Percentiles rank a stretch among this genome's conserved stretches.
phyloP scores from a whole-genome alignment of 2,888 invertebrate genomes.

The Opisthograptis luteolata region DNA sequence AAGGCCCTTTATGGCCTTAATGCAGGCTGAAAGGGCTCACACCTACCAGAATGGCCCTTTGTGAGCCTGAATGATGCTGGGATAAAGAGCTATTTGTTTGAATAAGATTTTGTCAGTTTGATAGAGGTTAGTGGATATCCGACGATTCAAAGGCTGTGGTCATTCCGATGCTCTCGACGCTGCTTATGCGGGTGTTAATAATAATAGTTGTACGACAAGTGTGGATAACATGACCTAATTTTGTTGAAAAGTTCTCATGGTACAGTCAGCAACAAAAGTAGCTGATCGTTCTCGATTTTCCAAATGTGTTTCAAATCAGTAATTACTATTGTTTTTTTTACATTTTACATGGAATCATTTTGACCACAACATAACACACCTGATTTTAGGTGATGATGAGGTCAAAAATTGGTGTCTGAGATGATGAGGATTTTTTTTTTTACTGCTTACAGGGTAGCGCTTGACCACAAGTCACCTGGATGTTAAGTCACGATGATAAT shows the following conservation, averaged over 20 bases:
- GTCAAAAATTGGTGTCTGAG: no score
- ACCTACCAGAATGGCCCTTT: conserved; percentile 57
- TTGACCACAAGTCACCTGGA: no score
- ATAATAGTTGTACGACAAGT: conserved; percentile 4
- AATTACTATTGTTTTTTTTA: no score
- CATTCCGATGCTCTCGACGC: conserved; percentile 23
- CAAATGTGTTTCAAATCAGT: no score
- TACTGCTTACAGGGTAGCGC: no score
- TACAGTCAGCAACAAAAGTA: no score
- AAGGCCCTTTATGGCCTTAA: conserved; percentile 32
- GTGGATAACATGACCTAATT: neutral
- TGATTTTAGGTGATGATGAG: no score
- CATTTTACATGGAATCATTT: no score
- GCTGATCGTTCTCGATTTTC: no score
- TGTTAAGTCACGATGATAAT: no score
- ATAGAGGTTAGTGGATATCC: conserved; percentile 34
- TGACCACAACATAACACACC: no score
- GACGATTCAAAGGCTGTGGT: conserved; percentile 28
- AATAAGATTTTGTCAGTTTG: conserved; percentile 41
- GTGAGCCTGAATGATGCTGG: conserved; percentile 48
- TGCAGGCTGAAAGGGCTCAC: conserved; percentile 47
- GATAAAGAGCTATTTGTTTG: conserved; percentile 46
- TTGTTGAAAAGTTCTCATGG: neutral
- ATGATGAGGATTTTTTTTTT: no score
- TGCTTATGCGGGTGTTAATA: conserved; percentile 3